Evolutionary conservation across 2,797 vertebrate genomes (phyloP), one percentile per base, ranked within the genome.

Genomic region (Moxostoma hubbsi): DNA sequence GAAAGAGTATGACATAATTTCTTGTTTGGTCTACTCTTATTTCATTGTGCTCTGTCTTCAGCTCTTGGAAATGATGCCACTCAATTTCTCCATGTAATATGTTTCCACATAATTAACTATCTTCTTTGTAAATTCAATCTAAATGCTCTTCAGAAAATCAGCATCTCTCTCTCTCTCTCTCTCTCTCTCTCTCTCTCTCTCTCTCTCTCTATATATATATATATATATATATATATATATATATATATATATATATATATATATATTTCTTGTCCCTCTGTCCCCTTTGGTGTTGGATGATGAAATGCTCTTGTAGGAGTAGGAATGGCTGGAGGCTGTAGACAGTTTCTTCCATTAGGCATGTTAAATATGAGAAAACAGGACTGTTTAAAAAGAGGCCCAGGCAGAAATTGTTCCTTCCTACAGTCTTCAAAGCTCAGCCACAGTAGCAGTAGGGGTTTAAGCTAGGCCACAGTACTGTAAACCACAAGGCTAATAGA

Each of bases 311-410:
- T 66, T 47, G 76, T 72, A 79, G 77, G 67, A 75, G 75, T 80
- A 86, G 84, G 68, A 86, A 75, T 70, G 55, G 65, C 81, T 80
- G 70, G 36, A 75, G 64, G 88, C 88, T 79, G 66, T 82, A 80
- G 80, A 85, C 75, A 49, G 55, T 81, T 54, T 79, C 64, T 68
- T 50, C 71, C 47, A 72, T 75, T 76, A 72, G 36, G 53, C 50
- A 75, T 83, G 66, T 72, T 73, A 77, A 81, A 83, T 79, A 80
- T 65, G 76, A 83, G 51, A 50, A 79, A 75, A 81, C 77, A 81
- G 64, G 15, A 76, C 58, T 66, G 64, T 57, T 71, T 75, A 57
- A 70, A 81, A 78, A 77, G 72, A 75, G 66, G 64, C 73, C 53
- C 54, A 54, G 49, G 67, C 57, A 75, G 45, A 67, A 66, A 66